phyloP scores from a whole-genome alignment of 2,888 invertebrate genomes.

The Caenorhabditis sp. region DNA sequence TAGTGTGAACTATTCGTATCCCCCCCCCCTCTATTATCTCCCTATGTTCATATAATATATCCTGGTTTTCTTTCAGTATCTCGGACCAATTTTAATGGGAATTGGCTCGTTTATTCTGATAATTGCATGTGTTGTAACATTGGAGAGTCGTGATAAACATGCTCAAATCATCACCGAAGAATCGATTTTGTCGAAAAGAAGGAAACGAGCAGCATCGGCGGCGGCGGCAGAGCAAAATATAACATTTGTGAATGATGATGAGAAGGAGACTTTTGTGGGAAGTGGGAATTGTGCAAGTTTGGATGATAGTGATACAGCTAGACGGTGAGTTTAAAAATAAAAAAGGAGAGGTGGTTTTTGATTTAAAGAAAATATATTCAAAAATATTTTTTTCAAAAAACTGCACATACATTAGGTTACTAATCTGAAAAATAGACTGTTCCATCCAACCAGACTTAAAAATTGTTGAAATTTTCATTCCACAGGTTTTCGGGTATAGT shows the following conservation, averaged over 20 bases:
- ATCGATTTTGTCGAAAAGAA: constrained; percentile 25
- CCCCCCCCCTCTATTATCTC: not conserved
- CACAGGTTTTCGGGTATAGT: too few relatives aligned
- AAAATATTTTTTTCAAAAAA: too few relatives aligned
- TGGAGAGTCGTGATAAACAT: constrained; percentile 90
- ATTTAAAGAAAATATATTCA: too few relatives aligned
- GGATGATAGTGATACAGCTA: not conserved
- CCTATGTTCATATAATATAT: not conserved
- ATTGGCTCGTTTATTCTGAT: constrained; percentile 96
- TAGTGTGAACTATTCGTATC: too few relatives aligned
- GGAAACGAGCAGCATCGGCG: constrained; percentile 19
- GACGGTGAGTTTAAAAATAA: not conserved
- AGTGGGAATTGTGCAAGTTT: constrained; percentile 16
- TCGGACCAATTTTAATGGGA: constrained; percentile 97
- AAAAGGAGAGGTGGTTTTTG: too few relatives aligned
- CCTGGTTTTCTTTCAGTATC: constrained; percentile 76
- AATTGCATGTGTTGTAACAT: constrained; percentile 97
- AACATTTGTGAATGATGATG: constrained; percentile 32
- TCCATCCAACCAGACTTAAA: too few relatives aligned
- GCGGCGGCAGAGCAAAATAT: constrained; percentile 32
- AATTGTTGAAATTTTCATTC: too few relatives aligned
- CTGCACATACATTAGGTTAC: too few relatives aligned
- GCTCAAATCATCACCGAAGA: constrained; percentile 73
- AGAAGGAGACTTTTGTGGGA: constrained; percentile 20
- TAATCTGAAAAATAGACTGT: too few relatives aligned